Base-by-base conservation (phyloP, 2,888 invertebrate species). In the Cerastis rubricosa region DNA sequence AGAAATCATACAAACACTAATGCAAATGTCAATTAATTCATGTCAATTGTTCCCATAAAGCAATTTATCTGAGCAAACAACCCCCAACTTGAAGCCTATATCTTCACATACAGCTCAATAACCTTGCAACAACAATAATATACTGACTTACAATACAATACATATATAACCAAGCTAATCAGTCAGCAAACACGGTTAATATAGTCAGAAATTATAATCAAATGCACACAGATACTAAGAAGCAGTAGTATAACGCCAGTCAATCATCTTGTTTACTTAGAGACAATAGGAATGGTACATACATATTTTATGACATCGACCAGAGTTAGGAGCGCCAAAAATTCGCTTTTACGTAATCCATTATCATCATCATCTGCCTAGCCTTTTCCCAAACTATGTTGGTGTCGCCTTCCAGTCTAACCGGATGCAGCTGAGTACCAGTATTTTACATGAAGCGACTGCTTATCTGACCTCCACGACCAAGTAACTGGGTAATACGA, bases 161-260 rank as follows among this genome's bases (percentile, higher is more conserved):
- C 45, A 68, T 63, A 63, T 43, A 64, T 51, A 74, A 35, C 35
- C 79, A 75, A 61, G 19, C 22, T 68, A 65, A 86, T 79, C 75
- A 84, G 63, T 54, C 43, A 22, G 35, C 72, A 84, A 88, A 86
- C 59, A 76, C 63, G 0, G n/a, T 11, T 87, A 83, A 85, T 88
- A 66, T 69, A 88, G 76, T 71, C 76, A 59, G 78, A 8, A 70
- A 83, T 84, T 84, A 75, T 85, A 84, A 89, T 89, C 80, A 72
- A 87, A 84, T 64, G 61, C 59, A 74, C 43, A 76, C 51, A 77
- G 25, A 77, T 40, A 65, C 86, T 89, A 81, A 89, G n/a, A n/a
- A n/a, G n/a, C n/a, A n/a, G 86, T 72, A 83, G 49, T 54, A n/a
- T 81, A 72, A 81, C 74, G 84, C 73, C 71, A 35, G 71, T 29